Base-by-base conservation (phyloP, 2,888 invertebrate species). In the Erebia epiphron region DNA sequence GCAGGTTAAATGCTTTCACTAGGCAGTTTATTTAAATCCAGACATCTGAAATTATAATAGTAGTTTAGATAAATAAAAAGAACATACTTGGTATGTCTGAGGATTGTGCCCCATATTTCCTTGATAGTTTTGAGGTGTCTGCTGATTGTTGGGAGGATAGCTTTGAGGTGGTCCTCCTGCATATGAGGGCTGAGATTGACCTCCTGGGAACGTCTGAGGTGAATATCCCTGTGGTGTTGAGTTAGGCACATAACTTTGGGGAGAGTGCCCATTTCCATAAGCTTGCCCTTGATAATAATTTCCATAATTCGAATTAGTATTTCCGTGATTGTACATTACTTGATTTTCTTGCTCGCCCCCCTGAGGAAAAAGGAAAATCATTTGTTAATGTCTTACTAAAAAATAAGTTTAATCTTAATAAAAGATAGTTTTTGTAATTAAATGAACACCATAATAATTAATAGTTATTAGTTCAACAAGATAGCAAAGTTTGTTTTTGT, bases 1-100 rank as follows among this genome's bases (percentile, higher is more conserved):
- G 26, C 26, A 26, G 26, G 2, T 26, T 26, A 26, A 26, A 26
- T 26, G 26, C 26, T 3, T 21, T 26, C 26, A 26, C 26, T 1
- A 26, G 26, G 26, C 26, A 26, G 26, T 26, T 26, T 26, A 26
- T 3, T 26, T 26, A 26, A 26, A 26, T 26, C 26, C 26, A 26
- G 1, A 26, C 0, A 3, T 26, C 26, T 26, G 26, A 26, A 26
- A 26, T 26, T 26, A 26, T 26, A 43, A 43, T 43, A n/a, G n/a
- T 50, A 52, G 52, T 41, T 43, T 46, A 46, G 46, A 46, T 13
- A 41, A 56, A 54, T 62, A 11, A n/a, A 66, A 57, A 58, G 50
- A 52, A 35, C 70, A 77, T 83, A 92, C 95, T 86, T 94, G 95
- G 75, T 94, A 95, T 73, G 92, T 87, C 79, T 95, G 94, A 58